These are phyloP conservation scores for Hydrolagus affinis DNA, from an alignment of 2,113 vertebrate genomes.

Conservation along the genomic window DNA sequence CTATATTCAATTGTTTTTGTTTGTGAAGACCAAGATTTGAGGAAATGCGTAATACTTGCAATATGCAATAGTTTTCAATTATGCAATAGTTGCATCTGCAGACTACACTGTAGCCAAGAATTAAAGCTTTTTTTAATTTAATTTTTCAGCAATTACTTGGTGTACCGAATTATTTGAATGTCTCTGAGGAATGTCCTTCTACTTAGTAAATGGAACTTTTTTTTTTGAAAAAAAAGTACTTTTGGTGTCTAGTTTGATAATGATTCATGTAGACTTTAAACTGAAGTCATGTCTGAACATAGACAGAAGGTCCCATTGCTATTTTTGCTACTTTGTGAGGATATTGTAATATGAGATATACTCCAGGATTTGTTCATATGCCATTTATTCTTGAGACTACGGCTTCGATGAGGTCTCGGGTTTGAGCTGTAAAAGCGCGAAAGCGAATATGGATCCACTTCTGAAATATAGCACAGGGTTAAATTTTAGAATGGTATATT, in stretches of 20 bases:
- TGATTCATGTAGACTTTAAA: constrained; percentile 23
- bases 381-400: too few relatives aligned
- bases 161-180: background rate
- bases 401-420: too few relatives aligned
- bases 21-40: background rate
- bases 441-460: too few relatives aligned
- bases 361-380: too few relatives aligned
- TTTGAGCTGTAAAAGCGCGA: too few relatives aligned
- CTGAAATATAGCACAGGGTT: too few relatives aligned
- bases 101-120: background rate
- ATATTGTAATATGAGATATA: background rate
- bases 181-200: too few relatives aligned
- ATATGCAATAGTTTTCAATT: too few relatives aligned
- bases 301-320: background rate
- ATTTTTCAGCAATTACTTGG: background rate
- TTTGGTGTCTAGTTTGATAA: background rate
- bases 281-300: constrained; percentile 30
- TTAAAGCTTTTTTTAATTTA: background rate
- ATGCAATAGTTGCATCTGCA: constrained; percentile 7
- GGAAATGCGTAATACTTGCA: constrained; percentile 6
- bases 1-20: background rate
- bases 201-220: constrained; percentile 17
- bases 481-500: too few relatives aligned
- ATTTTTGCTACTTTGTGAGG: background rate
- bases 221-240: too few relatives aligned